phyloP scores from a whole-genome alignment of 2,888 invertebrate genomes.

The Desoria tigrina region DNA sequence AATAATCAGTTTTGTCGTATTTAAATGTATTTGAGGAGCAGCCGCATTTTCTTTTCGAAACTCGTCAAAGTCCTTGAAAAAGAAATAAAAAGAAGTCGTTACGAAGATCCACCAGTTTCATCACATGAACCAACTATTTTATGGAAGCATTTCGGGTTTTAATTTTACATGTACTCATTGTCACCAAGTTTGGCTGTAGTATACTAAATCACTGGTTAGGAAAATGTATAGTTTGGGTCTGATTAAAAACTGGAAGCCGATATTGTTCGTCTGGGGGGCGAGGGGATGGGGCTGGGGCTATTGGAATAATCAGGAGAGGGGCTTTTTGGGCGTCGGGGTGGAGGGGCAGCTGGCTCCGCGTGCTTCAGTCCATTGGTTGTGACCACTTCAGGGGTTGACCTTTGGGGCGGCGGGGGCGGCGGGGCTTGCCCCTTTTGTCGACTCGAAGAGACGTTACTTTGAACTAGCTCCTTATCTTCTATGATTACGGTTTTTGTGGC shows the following conservation, averaged over 20 bases:
- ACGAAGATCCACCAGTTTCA: too few species aligned
- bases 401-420: slow-evolving; percentile 6
- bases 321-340: slow-evolving; percentile 58
- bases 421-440: slow-evolving; percentile 21
- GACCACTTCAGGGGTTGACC: neutral
- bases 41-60: too few species aligned
- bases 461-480: slow-evolving; percentile 21
- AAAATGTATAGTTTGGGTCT: too few species aligned
- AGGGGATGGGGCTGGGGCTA: slow-evolving; percentile 50
- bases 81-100: too few species aligned
- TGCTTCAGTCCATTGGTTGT: neutral
- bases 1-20: too few species aligned
- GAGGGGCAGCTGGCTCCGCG: slow-evolving; percentile 11
- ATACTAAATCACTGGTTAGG: too few species aligned
- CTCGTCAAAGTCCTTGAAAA: too few species aligned
- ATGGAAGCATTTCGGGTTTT: too few species aligned
- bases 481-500: slow-evolving; percentile 43
- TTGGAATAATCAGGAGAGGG: slow-evolving; percentile 64
- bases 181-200: too few species aligned
- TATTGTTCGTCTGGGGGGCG: slow-evolving; percentile 34
- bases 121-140: too few species aligned
- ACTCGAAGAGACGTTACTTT: neutral
- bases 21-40: neutral
- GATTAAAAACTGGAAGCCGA: too few species aligned
- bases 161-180: too few species aligned